phyloP scores from a whole-genome alignment of 2,113 vertebrate species.

The Lynx canadensis region DNA sequence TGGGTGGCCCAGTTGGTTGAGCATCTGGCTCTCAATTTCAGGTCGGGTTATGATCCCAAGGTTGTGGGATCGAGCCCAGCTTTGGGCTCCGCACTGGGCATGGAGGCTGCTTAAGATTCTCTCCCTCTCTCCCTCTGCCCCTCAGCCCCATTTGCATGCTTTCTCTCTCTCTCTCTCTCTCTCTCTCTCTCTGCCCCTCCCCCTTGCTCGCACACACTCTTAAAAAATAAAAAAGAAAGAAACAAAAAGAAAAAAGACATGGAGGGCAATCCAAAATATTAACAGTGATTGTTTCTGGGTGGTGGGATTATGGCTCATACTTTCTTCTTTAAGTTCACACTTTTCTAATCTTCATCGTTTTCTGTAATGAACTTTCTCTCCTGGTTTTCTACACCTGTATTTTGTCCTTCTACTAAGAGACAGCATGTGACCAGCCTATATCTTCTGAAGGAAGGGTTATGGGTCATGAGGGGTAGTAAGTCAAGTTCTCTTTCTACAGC shows the following conservation, averaged over 20 bases:
- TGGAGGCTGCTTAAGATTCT: not conserved
- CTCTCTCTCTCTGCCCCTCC: not conserved
- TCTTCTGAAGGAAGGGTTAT: not conserved
- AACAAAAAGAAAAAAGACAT: too few relatives aligned
- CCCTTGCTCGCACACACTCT: not conserved
- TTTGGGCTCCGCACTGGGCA: not conserved
- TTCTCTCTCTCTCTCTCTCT: not conserved
- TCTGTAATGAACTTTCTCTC: not conserved
- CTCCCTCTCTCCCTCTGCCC: not conserved
- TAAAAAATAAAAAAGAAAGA: not conserved
- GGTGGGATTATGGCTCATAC: not conserved
- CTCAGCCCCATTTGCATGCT: not conserved
- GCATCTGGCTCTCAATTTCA: not conserved
- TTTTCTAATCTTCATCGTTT: constrained; percentile 12
- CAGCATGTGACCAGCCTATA: not conserved
- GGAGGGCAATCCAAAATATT: not conserved
- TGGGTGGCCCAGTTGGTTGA: not conserved
- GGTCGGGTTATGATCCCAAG: not conserved
- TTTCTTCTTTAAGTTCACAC: not conserved
- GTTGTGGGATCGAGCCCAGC: not conserved
- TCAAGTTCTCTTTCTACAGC: not conserved
- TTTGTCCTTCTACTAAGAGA: not conserved
- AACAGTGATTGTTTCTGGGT: not conserved
- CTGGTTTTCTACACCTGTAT: not conserved
- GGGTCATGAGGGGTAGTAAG: not conserved